Base-by-base conservation (phyloP, 2,888 invertebrate species). In the Calephelis perditalis region DNA sequence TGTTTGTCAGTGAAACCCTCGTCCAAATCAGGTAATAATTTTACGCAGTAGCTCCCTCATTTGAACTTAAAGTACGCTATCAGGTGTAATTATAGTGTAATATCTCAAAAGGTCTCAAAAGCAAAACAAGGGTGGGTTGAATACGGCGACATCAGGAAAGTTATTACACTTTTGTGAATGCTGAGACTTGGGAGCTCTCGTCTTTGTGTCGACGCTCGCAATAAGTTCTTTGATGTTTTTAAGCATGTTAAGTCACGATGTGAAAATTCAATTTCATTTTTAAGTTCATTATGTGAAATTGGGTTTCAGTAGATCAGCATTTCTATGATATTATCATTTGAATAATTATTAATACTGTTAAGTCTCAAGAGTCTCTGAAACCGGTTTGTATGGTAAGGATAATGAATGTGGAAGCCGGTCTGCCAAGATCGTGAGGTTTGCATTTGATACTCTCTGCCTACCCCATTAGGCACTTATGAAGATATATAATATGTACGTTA, bases 21-120 rank as follows among this genome's bases (percentile, higher is more conserved):
- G 12, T 47, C 26, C 46, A 12, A 49, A 49, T 49, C 49, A 26
- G 26, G 26, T 49, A 8, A 49, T 49, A 49, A 40, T 49, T 49
- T 49, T 5, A 49, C 26, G 49, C 26, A 26, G 49, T 26, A 49
- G 49, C 7, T 49, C 26, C 49, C 26, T 49, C 49, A 49, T 49
- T 49, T 49, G 49, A 49, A 49, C 9, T 15, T 49, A 8, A 49
- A 49, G 7, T 8, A 49, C 36, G 37, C 37, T 36, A 35, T 44
- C 40, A 43, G 56, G 26, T 56, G 15, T 54, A 44, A 44, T 44
- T 44, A 55, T 35, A 59, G 59, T 54, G 59, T 44, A 59, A 59
- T 45, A 59, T 59, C 44, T 59, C 59, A 59, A 54, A 54, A 59
- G 59, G 55, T 45, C 54, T 55, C 36, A 47, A 40, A 37, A 55